phyloP scores from a whole-genome alignment of 2,888 invertebrate genomes.

The Desoria tigrina region DNA sequence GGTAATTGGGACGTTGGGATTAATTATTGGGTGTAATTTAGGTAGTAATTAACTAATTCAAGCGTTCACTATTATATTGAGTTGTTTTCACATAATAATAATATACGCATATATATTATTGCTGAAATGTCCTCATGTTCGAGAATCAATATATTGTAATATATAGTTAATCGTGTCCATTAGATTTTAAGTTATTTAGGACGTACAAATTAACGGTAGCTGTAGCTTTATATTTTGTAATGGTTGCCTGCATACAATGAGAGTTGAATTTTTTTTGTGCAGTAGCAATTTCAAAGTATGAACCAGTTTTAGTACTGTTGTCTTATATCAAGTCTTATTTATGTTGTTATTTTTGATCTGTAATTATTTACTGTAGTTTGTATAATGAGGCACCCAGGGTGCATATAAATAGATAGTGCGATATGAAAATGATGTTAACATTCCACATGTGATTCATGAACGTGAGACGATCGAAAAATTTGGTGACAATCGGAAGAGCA shows the following conservation, averaged over 20 bases:
- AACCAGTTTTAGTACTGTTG: constrained; percentile 6
- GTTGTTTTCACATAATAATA: constrained; percentile 10
- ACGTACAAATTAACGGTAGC: constrained; percentile 24
- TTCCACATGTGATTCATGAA: constrained; percentile 16
- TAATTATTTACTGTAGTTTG: constrained; percentile 12
- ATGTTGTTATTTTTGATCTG: constrained; percentile 23
- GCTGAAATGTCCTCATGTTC: not conserved
- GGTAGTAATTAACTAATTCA: not conserved
- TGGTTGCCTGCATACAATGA: not conserved
- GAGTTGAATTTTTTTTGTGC: constrained; percentile 4
- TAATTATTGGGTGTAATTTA: constrained; percentile 4
- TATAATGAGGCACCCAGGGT: not conserved
- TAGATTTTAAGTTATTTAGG: constrained; percentile 13
- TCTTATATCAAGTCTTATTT: constrained; percentile 15
- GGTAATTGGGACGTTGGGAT: constrained; percentile 4
- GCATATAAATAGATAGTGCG: not conserved
- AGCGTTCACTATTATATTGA: not conserved
- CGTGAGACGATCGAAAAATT: constrained; percentile 3
- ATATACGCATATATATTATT: not conserved
- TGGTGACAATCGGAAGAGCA: constrained; percentile 16
- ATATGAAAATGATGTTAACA: constrained; percentile 10
- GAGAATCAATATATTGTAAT: not conserved
- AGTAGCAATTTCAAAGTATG: not conserved
- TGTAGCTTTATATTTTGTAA: constrained; percentile 23
- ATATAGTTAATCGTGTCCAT: not conserved